Evolutionary conservation across 2,888 invertebrate species (phyloP).

Genomic region (Sicus ferrugineus): DNA sequence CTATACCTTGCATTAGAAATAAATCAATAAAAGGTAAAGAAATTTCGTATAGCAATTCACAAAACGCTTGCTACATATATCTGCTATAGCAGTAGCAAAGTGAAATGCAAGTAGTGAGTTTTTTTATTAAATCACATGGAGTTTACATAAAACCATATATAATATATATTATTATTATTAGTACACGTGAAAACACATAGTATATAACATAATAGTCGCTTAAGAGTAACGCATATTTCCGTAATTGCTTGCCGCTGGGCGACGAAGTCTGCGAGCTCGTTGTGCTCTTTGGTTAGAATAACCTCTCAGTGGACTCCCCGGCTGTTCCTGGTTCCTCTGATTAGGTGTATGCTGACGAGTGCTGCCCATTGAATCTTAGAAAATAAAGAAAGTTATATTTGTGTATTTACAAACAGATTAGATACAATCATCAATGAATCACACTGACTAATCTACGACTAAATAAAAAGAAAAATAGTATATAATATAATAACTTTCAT

Average conservation of each 20-base stretch:
- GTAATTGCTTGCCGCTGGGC: conserved; percentile 56
- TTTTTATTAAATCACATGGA: too few species aligned
- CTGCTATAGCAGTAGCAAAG: too few species aligned
- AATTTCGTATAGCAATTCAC: too few species aligned
- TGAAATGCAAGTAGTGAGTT: too few species aligned
- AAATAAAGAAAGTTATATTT: conserved; percentile 10
- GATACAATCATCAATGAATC: not conserved
- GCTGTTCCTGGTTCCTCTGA: conserved; percentile 48
- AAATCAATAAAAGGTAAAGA: too few species aligned
- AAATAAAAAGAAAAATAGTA: too few species aligned
- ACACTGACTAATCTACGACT: not conserved
- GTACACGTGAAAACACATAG: not conserved
- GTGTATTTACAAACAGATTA: not conserved
- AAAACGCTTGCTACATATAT: too few species aligned
- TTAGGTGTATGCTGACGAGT: conserved; percentile 47
- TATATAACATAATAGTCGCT: conserved; percentile 15
- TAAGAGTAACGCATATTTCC: conserved; percentile 56
- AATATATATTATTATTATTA: too few species aligned
- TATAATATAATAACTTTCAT: too few species aligned
- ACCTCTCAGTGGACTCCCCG: conserved; percentile 52
- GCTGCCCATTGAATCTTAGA: conserved; percentile 46
- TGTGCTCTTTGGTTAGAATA: conserved; percentile 54
- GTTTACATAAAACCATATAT: too few species aligned
- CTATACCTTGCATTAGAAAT: too few species aligned
- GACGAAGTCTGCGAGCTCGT: conserved; percentile 61